Conservation (phyloP, 2,113 vertebrate genomes). For the Pithys albifrons region DNA sequence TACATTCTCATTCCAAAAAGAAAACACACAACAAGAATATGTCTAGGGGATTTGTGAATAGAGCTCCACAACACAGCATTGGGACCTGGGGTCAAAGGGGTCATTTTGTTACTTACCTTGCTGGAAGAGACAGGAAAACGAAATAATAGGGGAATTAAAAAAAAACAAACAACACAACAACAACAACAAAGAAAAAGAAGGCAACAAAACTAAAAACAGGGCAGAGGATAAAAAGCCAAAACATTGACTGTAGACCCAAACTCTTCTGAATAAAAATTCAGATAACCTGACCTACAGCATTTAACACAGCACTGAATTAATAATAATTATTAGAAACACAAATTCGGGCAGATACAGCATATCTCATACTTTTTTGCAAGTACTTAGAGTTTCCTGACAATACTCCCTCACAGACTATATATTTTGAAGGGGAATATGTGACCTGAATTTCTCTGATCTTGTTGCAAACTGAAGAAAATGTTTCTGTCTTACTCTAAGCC, state of each 20-base stretch:
- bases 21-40: background rate
- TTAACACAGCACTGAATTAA: background rate
- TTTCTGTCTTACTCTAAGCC: background rate
- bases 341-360: background rate
- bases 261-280: background rate
- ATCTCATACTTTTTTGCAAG: background rate
- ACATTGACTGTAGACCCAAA: background rate
- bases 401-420: background rate
- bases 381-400: background rate
- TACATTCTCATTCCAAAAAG: background rate
- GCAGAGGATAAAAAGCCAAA: background rate
- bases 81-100: background rate
- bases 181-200: background rate
- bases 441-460: background rate
- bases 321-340: background rate
- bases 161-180: background rate
- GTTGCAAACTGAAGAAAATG: background rate
- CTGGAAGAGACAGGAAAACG: background rate
- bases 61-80: background rate
- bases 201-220: background rate
- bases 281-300: background rate
- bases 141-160: background rate
- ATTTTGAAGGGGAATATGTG: background rate
- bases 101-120: background rate
- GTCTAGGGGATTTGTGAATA: background rate